Percentiles rank a stretch among this genome's conserved stretches.
phyloP scores from a whole-genome alignment of 2,888 invertebrate species.

The Parthenolecanium corni region DNA sequence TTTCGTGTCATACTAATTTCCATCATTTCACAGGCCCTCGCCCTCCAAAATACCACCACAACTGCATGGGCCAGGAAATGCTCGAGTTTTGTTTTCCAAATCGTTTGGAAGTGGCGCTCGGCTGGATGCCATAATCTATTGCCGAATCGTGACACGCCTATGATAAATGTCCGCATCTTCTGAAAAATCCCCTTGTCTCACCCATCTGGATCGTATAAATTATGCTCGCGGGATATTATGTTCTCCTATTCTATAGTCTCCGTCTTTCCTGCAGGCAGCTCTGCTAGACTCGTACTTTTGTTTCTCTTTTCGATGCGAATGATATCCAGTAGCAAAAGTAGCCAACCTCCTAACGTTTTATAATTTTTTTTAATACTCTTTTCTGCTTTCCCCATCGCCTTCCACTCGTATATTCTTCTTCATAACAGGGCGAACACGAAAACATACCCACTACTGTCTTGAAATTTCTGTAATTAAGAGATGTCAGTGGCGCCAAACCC shows the following conservation, averaged over 20 bases:
- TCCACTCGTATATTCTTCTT: too few species aligned
- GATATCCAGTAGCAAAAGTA: conserved; percentile 24
- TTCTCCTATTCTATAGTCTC: conserved; percentile 4
- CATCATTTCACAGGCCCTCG: too few species aligned
- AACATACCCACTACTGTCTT: conserved; percentile 22
- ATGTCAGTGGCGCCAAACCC: conserved; percentile 26
- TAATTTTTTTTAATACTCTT: neutral
- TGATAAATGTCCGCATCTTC: conserved; percentile 26
- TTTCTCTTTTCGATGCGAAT: too few species aligned
- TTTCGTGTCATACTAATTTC: too few species aligned
- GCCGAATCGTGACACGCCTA: conserved; percentile 26
- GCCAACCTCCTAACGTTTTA: neutral
- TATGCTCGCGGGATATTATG: conserved; percentile 21
- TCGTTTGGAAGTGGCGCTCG: conserved; percentile 17
- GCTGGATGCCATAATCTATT: conserved; percentile 25
- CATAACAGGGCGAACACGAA: conserved; percentile 7
- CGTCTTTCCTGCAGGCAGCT: neutral
- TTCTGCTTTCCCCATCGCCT: neutral
- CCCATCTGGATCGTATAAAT: conserved; percentile 20
- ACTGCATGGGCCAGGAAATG: too few species aligned
- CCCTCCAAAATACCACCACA: too few species aligned
- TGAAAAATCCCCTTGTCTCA: conserved; percentile 19
- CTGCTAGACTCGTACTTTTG: too few species aligned
- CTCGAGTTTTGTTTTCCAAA: neutral
- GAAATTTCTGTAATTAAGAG: conserved; percentile 20